Evolutionary conservation across 2,797 vertebrate species (phyloP).

Genomic region (Galagoides demidoff): DNA sequence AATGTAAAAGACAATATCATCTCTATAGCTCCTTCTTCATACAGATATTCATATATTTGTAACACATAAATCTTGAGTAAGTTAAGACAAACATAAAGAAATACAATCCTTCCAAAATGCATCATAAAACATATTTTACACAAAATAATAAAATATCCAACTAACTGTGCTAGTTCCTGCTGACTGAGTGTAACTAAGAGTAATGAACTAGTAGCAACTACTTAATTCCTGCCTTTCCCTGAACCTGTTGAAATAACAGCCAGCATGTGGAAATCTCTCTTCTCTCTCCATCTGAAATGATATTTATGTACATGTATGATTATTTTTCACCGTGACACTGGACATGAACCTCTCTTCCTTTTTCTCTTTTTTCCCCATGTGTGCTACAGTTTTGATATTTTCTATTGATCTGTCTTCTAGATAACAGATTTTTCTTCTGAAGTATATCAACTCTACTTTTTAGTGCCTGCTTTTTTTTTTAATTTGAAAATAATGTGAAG

Average conservation of each 20-base stretch:
- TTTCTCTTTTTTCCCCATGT: neutral
- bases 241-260: neutral
- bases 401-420: neutral
- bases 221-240: neutral
- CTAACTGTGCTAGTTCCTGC: neutral
- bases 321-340: neutral
- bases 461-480: neutral
- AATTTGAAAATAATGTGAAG: neutral
- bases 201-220: neutral
- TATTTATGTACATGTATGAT: neutral
- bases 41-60: neutral
- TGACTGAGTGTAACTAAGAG: neutral
- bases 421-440: too few relatives aligned
- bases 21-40: neutral
- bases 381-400: neutral
- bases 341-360: neutral
- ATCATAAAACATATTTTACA: neutral
- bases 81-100: neutral
- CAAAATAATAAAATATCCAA: neutral
- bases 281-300: neutral
- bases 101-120: neutral
- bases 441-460: neutral
- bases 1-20: neutral
- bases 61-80: neutral
- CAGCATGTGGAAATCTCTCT: neutral